Evolutionary conservation across 2,797 vertebrate genomes (phyloP), one percentile per base, ranked within the genome.

Genomic region (Tarsius wallacei): DNA sequence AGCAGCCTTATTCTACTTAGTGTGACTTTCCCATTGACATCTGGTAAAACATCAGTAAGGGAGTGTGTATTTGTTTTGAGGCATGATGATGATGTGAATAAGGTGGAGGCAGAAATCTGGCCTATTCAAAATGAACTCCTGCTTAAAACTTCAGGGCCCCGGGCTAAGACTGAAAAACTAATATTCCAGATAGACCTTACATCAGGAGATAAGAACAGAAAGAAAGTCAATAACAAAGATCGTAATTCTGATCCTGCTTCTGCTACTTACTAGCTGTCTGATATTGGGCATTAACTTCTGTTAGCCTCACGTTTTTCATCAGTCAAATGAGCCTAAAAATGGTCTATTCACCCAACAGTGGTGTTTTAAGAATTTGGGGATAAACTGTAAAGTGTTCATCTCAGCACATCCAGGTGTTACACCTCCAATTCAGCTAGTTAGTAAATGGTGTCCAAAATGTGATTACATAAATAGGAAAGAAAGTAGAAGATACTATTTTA

Each of bases 81-180:
- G 13, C 47, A 63, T 19, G 71, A 76, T 59, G 51, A 91, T 78
- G 49, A 77, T 8, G 2, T 47, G 76, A 96, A 77, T 24, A 66
- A 51, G 42, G 76, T 28, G 0, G 10, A 90, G 66, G 59, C 16
- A 87, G 42, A 84, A 93, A 95, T 73, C 9, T 61, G 71, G n/a
- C 47, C 71, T 63, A 51, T 61, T 55, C 10, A 81, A 93, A 85
- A 80, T 17, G 15, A 93, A 61, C 6, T 80, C 33, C 71, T 19
- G 21, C 57, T 91, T 71, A 85, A 63, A 77, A 93, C 57, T 13
- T 63, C 87, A 96, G 66, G 53, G 55, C 42, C 53, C 26, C 24
- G 85, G 64, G 74, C 55, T 80, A 55, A 68, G 71, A 73, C 24
- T 3, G 28, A 63, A 87, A 57, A 61, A 64, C 24, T 53, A 26